phyloP scores from a whole-genome alignment of 1,140 invertebrate genomes.

The Drosophila biarmipes region DNA sequence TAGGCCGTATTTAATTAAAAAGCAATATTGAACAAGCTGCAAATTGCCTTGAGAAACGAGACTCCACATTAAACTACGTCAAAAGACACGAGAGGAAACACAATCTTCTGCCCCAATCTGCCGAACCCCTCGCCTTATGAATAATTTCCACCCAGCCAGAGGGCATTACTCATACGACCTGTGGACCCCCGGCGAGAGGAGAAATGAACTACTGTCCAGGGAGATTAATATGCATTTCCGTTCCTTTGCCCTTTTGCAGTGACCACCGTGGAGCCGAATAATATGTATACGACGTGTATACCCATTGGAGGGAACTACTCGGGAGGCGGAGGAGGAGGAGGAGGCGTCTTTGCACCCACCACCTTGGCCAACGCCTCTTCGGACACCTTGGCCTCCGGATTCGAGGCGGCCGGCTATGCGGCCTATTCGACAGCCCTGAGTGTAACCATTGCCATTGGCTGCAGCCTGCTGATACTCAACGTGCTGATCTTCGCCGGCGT shows the following conservation, averaged over 20 bases:
- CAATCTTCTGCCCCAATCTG: conserved; percentile 1
- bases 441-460: conserved; percentile 97
- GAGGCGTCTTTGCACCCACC: conserved; percentile 85
- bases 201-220: conserved; percentile 30
- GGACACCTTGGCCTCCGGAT: conserved; percentile 89
- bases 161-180: conserved; percentile 45
- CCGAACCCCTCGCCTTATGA: conserved; percentile 13
- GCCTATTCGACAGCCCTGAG: conserved; percentile 95
- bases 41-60: conserved; percentile 5
- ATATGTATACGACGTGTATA: conserved; percentile 86
- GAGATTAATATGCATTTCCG: conserved; percentile 51
- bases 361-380: conserved; percentile 87
- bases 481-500: conserved; percentile 97
- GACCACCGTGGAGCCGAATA: conserved; percentile 86
- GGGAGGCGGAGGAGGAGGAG: conserved; percentile 52
- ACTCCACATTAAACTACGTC: conserved; percentile 3
- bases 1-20: conserved; percentile 3
- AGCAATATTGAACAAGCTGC: neutral
- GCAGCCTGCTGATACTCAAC: conserved; percentile 94
- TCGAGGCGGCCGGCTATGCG: conserved; percentile 93
- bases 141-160: conserved; percentile 27
- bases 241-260: conserved; percentile 67
- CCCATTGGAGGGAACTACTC: conserved; percentile 85
- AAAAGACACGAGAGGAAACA: neutral
- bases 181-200: conserved; percentile 9